A percentile compares a stretch with the other conserved stretches of the same genome.
phyloP scores from a whole-genome alignment of 1,140 invertebrate genomes.

The Propsilocerus akamusi region DNA sequence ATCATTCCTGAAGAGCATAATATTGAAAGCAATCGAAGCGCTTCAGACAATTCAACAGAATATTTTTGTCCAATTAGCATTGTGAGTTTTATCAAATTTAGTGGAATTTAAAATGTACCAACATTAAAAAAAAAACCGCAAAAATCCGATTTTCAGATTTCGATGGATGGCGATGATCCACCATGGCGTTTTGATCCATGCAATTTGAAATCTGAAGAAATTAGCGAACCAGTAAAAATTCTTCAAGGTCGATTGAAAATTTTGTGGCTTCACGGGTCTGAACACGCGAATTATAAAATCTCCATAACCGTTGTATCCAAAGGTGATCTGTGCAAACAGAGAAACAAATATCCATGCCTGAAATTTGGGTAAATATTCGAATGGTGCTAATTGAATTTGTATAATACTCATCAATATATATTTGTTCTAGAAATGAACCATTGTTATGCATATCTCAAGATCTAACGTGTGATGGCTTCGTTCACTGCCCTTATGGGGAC shows the following conservation, averaged over 20 bases:
- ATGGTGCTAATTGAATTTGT: not conserved
- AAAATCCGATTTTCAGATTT: not conserved
- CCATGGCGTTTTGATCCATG: slow-evolving; percentile 23
- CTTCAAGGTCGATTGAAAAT: slow-evolving; percentile 19
- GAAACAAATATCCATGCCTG: slow-evolving; percentile 18
- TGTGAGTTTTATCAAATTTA: slow-evolving; percentile 13
- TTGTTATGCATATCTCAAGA: slow-evolving; percentile 35
- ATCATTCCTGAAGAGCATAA: slow-evolving; percentile 6
- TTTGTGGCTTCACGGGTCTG: slow-evolving; percentile 18
- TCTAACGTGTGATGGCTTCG: slow-evolving; percentile 36
- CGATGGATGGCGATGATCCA: slow-evolving; percentile 5
- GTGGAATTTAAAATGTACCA: not conserved
- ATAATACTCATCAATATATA: not conserved
- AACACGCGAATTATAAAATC: slow-evolving; percentile 18
- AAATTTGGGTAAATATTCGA: slow-evolving; percentile 17
- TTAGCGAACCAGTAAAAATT: slow-evolving; percentile 20
- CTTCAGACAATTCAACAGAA: not conserved
- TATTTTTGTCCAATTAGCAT: slow-evolving; percentile 17
- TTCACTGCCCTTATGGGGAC: slow-evolving; percentile 36
- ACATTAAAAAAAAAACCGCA: not conserved
- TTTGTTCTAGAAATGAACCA: slow-evolving; percentile 19
- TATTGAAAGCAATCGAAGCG: not conserved
- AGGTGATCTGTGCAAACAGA: slow-evolving; percentile 18
- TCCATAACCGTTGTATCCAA: slow-evolving; percentile 22
- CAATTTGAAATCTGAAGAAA: slow-evolving; percentile 17